Evolutionary conservation across 2,797 vertebrate genomes (phyloP).

Genomic region (Premnoplex brunnescens): DNA sequence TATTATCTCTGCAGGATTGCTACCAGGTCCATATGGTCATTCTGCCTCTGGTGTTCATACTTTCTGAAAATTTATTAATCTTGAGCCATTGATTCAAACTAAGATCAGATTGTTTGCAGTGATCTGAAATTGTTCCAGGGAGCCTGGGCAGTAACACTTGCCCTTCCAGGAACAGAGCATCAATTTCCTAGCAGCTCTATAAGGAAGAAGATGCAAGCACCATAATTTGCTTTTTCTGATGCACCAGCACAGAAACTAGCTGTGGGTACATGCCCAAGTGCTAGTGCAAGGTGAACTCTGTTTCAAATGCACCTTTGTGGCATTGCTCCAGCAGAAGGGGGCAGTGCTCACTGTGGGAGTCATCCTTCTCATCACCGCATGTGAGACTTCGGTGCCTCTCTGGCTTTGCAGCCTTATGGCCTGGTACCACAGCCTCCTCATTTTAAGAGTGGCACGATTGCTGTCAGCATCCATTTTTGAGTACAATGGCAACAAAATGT

Average conservation of each 20-base stretch:
- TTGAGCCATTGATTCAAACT: not conserved
- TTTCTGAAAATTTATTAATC: not conserved
- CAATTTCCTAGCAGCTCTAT: not conserved
- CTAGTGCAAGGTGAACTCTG: not conserved
- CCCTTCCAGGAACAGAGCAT: not conserved
- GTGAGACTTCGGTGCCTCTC: not conserved
- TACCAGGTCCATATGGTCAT: not conserved
- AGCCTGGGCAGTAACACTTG: not conserved
- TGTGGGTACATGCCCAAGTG: not conserved
- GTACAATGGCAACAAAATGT: not conserved
- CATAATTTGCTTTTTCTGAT: accelerated
- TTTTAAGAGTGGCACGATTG: not conserved
- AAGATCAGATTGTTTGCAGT: not conserved
- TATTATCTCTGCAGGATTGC: not conserved
- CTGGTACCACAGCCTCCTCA: accelerated
- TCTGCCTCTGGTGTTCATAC: not conserved
- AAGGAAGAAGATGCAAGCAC: not conserved
- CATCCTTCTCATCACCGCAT: not conserved
- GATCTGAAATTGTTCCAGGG: not conserved
- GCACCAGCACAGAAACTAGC: not conserved
- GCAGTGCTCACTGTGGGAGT: not conserved
- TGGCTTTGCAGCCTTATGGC: not conserved
- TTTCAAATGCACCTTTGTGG: not conserved
- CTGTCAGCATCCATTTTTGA: not conserved
- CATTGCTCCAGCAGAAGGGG: not conserved